These are phyloP conservation scores for Bombyx huttoni DNA, from an alignment of 2,888 invertebrate species.

Conservation along the genomic window DNA sequence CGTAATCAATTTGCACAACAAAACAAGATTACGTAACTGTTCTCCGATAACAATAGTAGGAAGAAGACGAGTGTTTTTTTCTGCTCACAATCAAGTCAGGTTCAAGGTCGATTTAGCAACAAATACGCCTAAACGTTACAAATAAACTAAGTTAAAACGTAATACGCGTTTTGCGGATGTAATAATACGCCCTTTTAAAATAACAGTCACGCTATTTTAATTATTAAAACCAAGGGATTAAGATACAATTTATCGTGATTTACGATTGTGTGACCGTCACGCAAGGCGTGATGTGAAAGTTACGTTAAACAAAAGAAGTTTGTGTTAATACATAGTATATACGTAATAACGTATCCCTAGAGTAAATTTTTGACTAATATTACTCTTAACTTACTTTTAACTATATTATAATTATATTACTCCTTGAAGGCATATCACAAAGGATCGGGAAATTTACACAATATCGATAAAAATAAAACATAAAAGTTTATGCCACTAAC, in stretches of 20 bases:
- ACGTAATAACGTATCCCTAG: background rate
- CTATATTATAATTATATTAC: no score
- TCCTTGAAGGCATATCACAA: no score
- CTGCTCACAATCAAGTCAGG: background rate
- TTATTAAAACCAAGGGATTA: background rate
- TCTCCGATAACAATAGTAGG: background rate
- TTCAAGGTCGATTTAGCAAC: background rate
- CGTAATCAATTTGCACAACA: no score
- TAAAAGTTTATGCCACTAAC: no score
- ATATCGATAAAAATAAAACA: no score
- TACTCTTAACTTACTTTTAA: no score
- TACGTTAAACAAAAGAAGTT: conserved; percentile 13
- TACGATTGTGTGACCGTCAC: conserved; percentile 29
- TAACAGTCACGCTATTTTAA: background rate
- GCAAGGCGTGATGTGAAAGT: conserved; percentile 49
- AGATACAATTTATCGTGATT: background rate
- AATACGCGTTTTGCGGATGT: background rate
- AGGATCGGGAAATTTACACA: no score
- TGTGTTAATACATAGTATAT: conserved; percentile 14
- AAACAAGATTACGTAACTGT: no score
- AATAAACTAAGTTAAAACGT: background rate
- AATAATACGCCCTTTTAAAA: background rate
- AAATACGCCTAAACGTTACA: background rate
- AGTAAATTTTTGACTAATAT: no score
- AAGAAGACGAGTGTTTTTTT: background rate